Conservation (phyloP, 2,888 invertebrate genomes). For the Xylota sylvarum region DNA sequence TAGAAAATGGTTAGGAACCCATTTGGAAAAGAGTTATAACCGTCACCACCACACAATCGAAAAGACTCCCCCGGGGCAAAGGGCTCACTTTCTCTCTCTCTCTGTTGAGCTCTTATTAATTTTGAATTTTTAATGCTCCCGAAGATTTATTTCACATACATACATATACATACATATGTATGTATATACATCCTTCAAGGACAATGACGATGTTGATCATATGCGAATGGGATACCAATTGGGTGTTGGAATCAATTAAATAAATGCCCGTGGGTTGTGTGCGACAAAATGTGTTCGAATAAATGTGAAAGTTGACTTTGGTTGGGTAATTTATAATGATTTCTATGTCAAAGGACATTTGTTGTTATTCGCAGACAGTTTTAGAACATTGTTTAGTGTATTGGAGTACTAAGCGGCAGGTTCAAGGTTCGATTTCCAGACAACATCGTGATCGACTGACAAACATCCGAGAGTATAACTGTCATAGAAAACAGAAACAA, state of each 20-base stretch:
- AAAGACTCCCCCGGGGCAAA: conserved; percentile 37
- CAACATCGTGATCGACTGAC: too few relatives aligned
- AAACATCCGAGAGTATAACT: too few relatives aligned
- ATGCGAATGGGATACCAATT: conserved; percentile 18
- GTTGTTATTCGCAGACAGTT: too few relatives aligned
- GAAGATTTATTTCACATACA: conserved; percentile 20
- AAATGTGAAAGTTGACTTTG: background rate
- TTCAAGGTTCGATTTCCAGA: too few relatives aligned
- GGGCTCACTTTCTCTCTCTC: background rate
- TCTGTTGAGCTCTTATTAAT: conserved; percentile 64
- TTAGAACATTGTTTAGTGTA: too few relatives aligned
- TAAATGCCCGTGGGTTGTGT: conserved; percentile 4
- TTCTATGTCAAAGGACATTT: too few relatives aligned
- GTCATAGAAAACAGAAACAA: too few relatives aligned
- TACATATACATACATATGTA: background rate
- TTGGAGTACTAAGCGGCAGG: too few relatives aligned
- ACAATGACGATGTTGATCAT: background rate
- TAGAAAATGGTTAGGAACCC: conserved; percentile 3
- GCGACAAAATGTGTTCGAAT: background rate
- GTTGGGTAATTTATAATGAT: background rate
- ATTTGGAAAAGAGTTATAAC: conserved; percentile 48
- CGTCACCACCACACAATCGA: conserved; percentile 56
- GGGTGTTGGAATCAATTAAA: conserved; percentile 41
- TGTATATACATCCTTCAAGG: background rate
- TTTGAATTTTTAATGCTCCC: conserved; percentile 63